Evolutionary conservation across 2,888 invertebrate species (phyloP).

Genomic region (Pinctada fucata): DNA sequence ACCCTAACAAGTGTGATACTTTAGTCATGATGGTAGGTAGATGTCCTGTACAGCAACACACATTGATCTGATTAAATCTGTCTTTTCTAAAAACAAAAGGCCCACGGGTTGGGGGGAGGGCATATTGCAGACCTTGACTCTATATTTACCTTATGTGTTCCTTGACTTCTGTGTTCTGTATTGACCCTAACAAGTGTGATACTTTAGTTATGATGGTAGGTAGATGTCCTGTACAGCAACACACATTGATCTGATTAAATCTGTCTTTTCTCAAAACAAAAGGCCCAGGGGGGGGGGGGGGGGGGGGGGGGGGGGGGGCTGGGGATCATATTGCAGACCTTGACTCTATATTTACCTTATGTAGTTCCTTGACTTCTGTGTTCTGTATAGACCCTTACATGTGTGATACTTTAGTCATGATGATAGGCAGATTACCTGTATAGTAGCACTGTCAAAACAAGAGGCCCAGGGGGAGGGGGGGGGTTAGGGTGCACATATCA

Average conservation of each 20-base stretch:
- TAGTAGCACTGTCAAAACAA: background rate
- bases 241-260: background rate
- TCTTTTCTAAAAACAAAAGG: constrained; percentile 6
- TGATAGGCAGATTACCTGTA: constrained; percentile 10
- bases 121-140: too few species aligned
- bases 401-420: background rate
- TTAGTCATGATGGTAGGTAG: constrained; percentile 8
- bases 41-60: constrained; percentile 10
- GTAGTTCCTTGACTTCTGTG: constrained; percentile 15
- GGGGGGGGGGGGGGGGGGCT: too few species aligned
- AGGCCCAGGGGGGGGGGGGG: too few species aligned
- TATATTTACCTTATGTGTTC: constrained; percentile 22
- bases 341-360: constrained; percentile 26
- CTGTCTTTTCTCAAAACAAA: constrained; percentile 21
- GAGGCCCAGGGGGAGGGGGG: too few species aligned
- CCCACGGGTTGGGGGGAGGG: too few species aligned
- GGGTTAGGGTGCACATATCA: too few species aligned
- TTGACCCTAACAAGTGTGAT: background rate
- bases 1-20: background rate
- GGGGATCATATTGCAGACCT: too few species aligned
- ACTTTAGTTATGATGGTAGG: constrained; percentile 1
- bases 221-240: constrained; percentile 16
- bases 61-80: background rate
- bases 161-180: constrained; percentile 12
- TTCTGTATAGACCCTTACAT: constrained; percentile 4